phyloP scores from a whole-genome alignment of 2,888 invertebrate genomes.

The Perithous albicinctus region DNA sequence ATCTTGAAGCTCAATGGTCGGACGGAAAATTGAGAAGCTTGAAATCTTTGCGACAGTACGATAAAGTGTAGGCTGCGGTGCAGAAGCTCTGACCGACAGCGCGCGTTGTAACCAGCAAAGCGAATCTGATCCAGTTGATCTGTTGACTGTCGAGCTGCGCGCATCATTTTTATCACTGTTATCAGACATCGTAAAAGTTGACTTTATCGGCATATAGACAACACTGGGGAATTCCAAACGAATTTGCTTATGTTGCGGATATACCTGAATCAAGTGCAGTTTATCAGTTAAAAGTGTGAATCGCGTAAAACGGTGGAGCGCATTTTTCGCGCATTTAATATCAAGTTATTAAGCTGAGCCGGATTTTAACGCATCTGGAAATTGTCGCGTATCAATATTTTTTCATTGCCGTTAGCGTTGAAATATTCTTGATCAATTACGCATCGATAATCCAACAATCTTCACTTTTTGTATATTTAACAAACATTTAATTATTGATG shows the following conservation, averaged over 20 bases:
- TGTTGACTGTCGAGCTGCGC: conserved; percentile 70
- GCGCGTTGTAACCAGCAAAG: conserved; percentile 51
- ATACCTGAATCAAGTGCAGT: background rate
- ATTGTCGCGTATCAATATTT: background rate
- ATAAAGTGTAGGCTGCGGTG: conserved; percentile 7
- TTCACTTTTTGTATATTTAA: background rate
- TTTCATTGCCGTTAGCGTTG: background rate
- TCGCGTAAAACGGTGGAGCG: background rate
- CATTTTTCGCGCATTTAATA: too few relatives aligned
- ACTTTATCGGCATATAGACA: background rate
- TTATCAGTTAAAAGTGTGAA: too few relatives aligned
- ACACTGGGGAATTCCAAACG: background rate
- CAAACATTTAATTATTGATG: too few relatives aligned
- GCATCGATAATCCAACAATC: background rate
- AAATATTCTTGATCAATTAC: background rate
- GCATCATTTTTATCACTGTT: conserved; percentile 55
- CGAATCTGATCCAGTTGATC: conserved; percentile 71
- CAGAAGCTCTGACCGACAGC: conserved; percentile 51
- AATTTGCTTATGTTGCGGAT: background rate
- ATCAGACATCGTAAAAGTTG: conserved; percentile 35
- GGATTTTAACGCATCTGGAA: too few relatives aligned
- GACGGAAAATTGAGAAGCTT: background rate
- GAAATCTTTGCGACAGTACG: background rate
- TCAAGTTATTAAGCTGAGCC: too few relatives aligned
- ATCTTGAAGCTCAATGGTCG: background rate